Conservation (phyloP, 1,140 invertebrate genomes). For the Drosophila triauraria region DNA sequence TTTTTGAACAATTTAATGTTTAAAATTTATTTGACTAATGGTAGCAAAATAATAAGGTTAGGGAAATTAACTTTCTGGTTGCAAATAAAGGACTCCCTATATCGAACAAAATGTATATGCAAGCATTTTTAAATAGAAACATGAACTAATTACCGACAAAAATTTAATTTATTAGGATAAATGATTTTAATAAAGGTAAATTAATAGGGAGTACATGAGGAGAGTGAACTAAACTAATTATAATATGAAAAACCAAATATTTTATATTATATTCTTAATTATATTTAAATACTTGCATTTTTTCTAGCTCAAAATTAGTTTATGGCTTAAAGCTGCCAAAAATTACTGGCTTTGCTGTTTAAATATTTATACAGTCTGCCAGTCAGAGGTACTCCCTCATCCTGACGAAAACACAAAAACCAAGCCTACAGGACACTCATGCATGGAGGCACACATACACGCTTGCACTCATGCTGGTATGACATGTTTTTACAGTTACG, state of each 20-base stretch:
- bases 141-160: too few relatives aligned
- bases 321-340: slow-evolving; percentile 5
- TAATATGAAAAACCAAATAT: not conserved
- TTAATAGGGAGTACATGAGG: not conserved
- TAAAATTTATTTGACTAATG: too few relatives aligned
- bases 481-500: slow-evolving; percentile 79
- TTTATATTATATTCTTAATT: too few relatives aligned
- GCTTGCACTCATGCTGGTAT: slow-evolving; percentile 31
- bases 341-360: slow-evolving; percentile 46
- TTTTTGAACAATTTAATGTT: too few relatives aligned
- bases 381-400: slow-evolving; percentile 19
- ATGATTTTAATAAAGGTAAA: not conserved
- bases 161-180: not conserved
- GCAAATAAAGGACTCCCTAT: too few relatives aligned
- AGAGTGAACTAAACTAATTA: not conserved
- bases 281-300: too few relatives aligned
- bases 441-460: slow-evolving; percentile 8
- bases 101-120: too few relatives aligned
- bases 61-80: too few relatives aligned
- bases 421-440: slow-evolving; percentile 35
- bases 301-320: not conserved
- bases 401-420: slow-evolving; percentile 42
- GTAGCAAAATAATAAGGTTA: too few relatives aligned
- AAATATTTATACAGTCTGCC: slow-evolving; percentile 57
- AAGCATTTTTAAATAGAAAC: too few relatives aligned